Conservation (phyloP, 2,113 vertebrate genomes). For the Sebastes schlegelii region DNA sequence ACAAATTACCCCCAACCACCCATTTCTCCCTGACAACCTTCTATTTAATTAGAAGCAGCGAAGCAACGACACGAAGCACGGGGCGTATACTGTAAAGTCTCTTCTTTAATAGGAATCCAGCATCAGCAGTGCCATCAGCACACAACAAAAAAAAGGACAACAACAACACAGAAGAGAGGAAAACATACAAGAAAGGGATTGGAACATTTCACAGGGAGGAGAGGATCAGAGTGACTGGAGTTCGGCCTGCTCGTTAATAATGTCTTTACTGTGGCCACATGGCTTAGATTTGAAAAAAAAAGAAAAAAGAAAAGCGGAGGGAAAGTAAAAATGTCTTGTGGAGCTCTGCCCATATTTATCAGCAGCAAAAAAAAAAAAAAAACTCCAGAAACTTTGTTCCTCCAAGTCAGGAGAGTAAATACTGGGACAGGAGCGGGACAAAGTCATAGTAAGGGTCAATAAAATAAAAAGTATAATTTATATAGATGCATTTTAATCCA, state of each 20-base stretch:
- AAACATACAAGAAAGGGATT: conserved; percentile 25
- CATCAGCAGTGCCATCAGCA: conserved; percentile 75
- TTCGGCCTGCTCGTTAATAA: conserved; percentile 2
- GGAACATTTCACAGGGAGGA: conserved; percentile 36
- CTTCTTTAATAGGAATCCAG: conserved; percentile 82
- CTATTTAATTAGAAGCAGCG: conserved; percentile 13
- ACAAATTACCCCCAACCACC: neutral
- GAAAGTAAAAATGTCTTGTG: neutral
- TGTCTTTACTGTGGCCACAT: conserved; percentile 39
- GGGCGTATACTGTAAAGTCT: conserved; percentile 68
- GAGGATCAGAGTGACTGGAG: conserved; percentile 31
- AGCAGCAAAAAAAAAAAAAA: neutral
- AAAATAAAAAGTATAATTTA: conserved; percentile 31
- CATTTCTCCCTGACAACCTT: neutral
- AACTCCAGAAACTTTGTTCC: neutral
- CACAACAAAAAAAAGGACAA: conserved; percentile 49
- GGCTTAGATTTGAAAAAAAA: conserved; percentile 36
- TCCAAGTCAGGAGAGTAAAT: conserved; percentile 14
- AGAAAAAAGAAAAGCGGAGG: neutral
- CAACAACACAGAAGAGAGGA: conserved; percentile 38
- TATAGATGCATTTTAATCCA: neutral
- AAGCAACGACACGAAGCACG: conserved; percentile 30
- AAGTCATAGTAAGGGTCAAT: neutral
- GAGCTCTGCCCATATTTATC: neutral
- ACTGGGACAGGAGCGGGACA: neutral